A percentile compares a stretch with the other conserved stretches of the same genome.
Evolutionary conservation across 2,113 vertebrate species (phyloP).

Genomic region (Oryctolagus cuniculus): DNA sequence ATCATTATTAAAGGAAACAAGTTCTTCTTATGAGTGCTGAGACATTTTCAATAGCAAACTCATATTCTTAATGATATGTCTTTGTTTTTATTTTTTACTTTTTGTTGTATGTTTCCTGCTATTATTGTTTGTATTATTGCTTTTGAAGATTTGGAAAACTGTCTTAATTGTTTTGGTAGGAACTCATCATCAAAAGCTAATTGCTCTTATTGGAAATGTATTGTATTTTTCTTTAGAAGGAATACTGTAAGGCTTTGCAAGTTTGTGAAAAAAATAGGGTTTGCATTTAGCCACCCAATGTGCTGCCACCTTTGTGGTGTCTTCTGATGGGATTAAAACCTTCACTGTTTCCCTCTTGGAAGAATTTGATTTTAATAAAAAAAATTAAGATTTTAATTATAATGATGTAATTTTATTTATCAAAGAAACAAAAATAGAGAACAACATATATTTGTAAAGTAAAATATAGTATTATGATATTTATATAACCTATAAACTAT

Average conservation of each 20-base stretch:
- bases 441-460: background rate
- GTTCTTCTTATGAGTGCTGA: background rate
- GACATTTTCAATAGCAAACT: background rate
- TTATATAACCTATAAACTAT: no score
- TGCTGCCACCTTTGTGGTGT: background rate
- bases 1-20: conserved; percentile 28
- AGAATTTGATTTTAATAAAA: conserved; percentile 27
- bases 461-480: background rate
- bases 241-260: background rate
- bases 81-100: conserved; percentile 60
- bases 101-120: conserved; percentile 47
- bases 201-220: conserved; percentile 39
- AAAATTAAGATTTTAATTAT: background rate
- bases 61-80: conserved; percentile 3
- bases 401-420: background rate
- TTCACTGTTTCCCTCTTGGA: background rate
- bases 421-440: conserved; percentile 17
- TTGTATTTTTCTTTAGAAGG: conserved; percentile 26
- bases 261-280: background rate
- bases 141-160: conserved; percentile 63
- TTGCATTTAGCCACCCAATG: background rate
- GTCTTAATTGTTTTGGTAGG: conserved; percentile 67
- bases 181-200: conserved; percentile 36
- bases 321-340: background rate
- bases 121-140: conserved; percentile 31